Base-by-base conservation (phyloP, 2,888 invertebrate genomes). In the Tenthredo notha region DNA sequence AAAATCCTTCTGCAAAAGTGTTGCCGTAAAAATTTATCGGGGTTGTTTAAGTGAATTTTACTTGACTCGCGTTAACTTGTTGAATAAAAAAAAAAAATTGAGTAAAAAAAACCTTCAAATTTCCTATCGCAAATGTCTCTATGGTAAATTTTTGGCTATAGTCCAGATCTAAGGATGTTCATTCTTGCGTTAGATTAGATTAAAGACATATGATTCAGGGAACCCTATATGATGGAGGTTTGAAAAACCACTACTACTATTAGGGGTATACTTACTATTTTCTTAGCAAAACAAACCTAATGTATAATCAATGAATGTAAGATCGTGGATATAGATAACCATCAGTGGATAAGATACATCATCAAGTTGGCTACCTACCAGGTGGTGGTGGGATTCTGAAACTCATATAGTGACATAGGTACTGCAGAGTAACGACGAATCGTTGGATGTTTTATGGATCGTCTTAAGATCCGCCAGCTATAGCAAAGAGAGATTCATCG, bases 401-500 rank as follows among this genome's bases (percentile, higher is more conserved):
- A 40, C 9, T 25, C 9, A 3, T 74, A 37, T 74, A 37, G 21
- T 15, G 43, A n/a, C 21, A 40, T 1, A 25, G 43, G 25, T 33
- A n/a, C n/a, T n/a, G n/a, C n/a, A n/a, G n/a, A 40, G 21, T 5
- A 25, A n/a, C 77, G 37, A 54, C 33, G n/a, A 77, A 18, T 77
- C 33, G 47, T 18, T 0, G 18, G 29, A 54, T 77, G 75, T 77
- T 58, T 78, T 78, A 78, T 61, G 78, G 78, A 61, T 78, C 61
- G 78, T 58, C 78, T 78, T 40, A 58, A 78, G 78, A 54, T 61
- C 78, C 54, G 61, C 61, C 40, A 6, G 21, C 25, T 12, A 29
- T 12, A 29, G 5, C n/a, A 40, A 21, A 78, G 61, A 58, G 58
- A 78, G 80, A 80, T 80, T 80, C 80, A 80, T 80, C 9, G 80